Evolutionary conservation across 2,113 vertebrate species (phyloP).

Genomic region (Nycticebus coucang): DNA sequence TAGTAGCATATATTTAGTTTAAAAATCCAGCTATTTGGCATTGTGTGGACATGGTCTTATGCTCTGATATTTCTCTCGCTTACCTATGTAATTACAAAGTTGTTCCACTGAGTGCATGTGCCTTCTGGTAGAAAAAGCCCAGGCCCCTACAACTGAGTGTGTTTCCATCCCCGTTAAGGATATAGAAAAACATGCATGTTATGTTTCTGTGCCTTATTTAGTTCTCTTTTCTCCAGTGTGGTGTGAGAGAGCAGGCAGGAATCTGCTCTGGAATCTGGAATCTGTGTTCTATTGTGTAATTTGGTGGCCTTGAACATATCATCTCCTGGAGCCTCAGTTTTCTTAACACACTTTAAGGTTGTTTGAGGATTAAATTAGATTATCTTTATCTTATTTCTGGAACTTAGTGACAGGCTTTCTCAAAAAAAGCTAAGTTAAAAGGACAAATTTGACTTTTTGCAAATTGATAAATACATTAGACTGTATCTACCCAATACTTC

Average conservation of each 20-base stretch:
- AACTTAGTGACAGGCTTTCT: background rate
- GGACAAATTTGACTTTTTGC: background rate
- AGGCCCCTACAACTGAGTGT: background rate
- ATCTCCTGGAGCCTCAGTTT: conserved; percentile 36
- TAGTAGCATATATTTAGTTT: background rate
- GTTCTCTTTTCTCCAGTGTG: background rate
- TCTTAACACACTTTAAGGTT: background rate
- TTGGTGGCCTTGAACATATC: background rate
- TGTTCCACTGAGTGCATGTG: background rate
- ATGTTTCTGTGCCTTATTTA: background rate
- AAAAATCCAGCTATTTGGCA: background rate
- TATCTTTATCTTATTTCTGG: background rate
- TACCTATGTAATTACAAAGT: background rate
- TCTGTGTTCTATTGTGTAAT: background rate
- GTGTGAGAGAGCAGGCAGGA: background rate
- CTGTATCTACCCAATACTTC: background rate
- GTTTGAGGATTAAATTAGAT: conserved; percentile 8
- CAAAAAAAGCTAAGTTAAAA: conserved; percentile 26
- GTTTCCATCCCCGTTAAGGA: background rate
- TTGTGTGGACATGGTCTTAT: background rate
- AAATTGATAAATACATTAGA: conserved; percentile 11
- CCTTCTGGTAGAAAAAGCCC: background rate
- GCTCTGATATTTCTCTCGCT: background rate
- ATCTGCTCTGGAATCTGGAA: background rate
- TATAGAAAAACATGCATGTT: background rate